Evolutionary conservation across 2,797 vertebrate genomes (phyloP).

Genomic region (Thalassophryne amazonica): DNA sequence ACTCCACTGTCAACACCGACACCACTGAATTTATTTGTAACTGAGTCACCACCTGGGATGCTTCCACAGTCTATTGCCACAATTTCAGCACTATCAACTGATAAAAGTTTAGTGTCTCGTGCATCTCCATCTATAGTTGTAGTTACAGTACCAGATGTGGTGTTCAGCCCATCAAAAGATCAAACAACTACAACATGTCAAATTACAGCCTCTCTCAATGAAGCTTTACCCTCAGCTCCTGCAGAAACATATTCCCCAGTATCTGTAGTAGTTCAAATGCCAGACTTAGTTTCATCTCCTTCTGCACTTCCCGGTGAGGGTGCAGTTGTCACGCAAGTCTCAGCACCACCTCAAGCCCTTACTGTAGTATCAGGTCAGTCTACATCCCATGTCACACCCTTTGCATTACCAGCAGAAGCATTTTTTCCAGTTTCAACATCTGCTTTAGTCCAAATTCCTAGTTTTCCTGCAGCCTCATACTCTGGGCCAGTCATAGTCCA

Average conservation of each 20-base stretch:
- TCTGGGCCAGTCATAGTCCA: constrained; percentile 62
- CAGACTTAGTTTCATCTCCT: constrained; percentile 70
- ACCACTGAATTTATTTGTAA: constrained; percentile 44
- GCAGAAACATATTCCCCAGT: constrained; percentile 3
- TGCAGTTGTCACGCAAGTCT: constrained; percentile 47
- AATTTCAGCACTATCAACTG: constrained; percentile 8
- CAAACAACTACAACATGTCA: constrained; percentile 23
- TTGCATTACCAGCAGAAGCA: constrained; percentile 2
- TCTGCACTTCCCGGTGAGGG: constrained; percentile 51
- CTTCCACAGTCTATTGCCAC: constrained; percentile 13
- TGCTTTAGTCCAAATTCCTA: constrained; percentile 13
- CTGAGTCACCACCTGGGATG: constrained; percentile 34
- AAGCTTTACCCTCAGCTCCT: constrained; percentile 1
- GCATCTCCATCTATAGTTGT: constrained; percentile 31
- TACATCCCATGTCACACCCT: constrained; percentile 16
- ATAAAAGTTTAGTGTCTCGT: constrained; percentile 1
- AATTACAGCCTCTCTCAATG: constrained; percentile 9
- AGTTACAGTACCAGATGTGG: constrained; percentile 68
- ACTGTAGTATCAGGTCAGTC: constrained; percentile 45
- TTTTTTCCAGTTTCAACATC: constrained; percentile 3
- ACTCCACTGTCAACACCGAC: constrained; percentile 71
- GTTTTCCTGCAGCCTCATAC: constrained; percentile 21
- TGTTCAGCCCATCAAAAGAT: constrained; percentile 57
- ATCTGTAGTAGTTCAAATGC: constrained; percentile 61
- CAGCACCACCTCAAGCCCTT: constrained; percentile 39